Percentiles rank a stretch among this genome's conserved stretches.
These are phyloP conservation scores for Riparia riparia DNA, from an alignment of 2,113 vertebrate species.

Conservation along the genomic window DNA sequence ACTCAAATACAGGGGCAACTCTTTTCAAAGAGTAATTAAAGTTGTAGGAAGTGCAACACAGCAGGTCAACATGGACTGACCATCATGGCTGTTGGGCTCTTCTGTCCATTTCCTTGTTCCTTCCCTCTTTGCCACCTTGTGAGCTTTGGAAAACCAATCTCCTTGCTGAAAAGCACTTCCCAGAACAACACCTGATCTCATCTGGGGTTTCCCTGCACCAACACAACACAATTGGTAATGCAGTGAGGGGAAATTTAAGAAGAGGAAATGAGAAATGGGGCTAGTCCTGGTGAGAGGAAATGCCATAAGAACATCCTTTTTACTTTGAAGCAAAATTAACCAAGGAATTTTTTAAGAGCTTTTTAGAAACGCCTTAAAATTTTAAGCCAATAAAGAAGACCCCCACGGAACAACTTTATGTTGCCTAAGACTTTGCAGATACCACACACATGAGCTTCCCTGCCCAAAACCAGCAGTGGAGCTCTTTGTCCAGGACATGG, in stretches of 20 bases:
- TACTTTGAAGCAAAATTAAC: neutral
- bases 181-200: neutral
- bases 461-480: neutral
- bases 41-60: neutral
- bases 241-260: neutral
- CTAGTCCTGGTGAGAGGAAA: neutral
- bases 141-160: neutral
- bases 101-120: neutral
- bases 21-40: neutral
- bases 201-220: accelerated
- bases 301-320: neutral
- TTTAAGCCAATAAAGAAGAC: neutral
- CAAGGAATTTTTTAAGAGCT: neutral
- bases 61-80: neutral
- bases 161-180: neutral
- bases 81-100: accelerated
- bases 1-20: neutral
- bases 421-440: neutral
- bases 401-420: neutral
- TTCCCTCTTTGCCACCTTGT: neutral
- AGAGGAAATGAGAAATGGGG: neutral
- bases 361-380: neutral
- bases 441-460: neutral
- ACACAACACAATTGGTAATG: neutral
- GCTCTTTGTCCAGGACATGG: accelerated